phyloP scores from a whole-genome alignment of 1,140 invertebrate genomes.

The Alviniconcha marisindica region DNA sequence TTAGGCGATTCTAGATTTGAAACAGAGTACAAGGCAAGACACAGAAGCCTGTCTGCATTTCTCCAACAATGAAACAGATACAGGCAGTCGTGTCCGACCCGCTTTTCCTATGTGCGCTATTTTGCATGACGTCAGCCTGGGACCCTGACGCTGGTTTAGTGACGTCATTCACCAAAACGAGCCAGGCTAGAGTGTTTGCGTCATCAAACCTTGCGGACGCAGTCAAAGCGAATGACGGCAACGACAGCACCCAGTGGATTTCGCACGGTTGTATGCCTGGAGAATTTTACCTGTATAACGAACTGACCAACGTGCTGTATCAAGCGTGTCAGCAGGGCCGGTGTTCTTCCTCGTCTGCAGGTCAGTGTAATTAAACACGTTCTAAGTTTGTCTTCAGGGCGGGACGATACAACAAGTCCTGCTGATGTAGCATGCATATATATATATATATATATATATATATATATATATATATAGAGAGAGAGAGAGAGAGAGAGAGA shows the following conservation, averaged over 20 bases:
- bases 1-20: too few species aligned
- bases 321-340: conserved; percentile 37
- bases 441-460: too few species aligned
- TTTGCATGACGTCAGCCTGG: conserved; percentile 42
- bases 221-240: conserved; percentile 45
- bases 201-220: conserved; percentile 37
- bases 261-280: conserved; percentile 54
- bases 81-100: too few species aligned
- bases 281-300: conserved; percentile 42
- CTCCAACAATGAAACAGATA: too few species aligned
- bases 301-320: conserved; percentile 51
- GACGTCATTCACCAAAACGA: conserved; percentile 54
- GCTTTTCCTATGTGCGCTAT: neutral
- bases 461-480: too few species aligned
- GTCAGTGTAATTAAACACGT: too few species aligned
- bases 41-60: too few species aligned
- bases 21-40: too few species aligned
- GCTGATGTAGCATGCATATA: too few species aligned
- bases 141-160: conserved; percentile 61
- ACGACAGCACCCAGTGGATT: conserved; percentile 60
- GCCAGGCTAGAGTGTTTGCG: conserved; percentile 42
- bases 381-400: too few species aligned
- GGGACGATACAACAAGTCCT: too few species aligned
- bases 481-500: too few species aligned
- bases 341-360: conserved; percentile 27